These are phyloP conservation scores for Thaumetopoea pityocampa DNA, from an alignment of 1,140 invertebrate species.

Conservation along the genomic window DNA sequence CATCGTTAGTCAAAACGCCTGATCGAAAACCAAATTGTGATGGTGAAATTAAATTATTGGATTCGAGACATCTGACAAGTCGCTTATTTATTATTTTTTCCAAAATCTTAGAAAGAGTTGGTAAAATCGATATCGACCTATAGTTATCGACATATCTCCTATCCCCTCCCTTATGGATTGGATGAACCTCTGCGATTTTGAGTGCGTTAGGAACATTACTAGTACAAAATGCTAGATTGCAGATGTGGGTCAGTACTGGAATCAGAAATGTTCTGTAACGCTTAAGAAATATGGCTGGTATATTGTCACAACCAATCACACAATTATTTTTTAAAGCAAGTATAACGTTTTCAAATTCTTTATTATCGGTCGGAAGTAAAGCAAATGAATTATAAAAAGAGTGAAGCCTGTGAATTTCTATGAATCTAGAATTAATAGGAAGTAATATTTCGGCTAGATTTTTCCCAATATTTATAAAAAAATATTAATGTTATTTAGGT, in stretches of 20 bases:
- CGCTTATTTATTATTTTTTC: slow-evolving; percentile 10
- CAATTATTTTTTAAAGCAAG: background rate
- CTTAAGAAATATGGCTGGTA: background rate
- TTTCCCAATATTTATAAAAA: slow-evolving; percentile 3
- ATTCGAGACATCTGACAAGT: slow-evolving; percentile 6
- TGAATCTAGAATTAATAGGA: background rate
- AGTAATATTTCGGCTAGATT: background rate
- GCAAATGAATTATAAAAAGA: background rate
- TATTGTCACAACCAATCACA: slow-evolving; percentile 4
- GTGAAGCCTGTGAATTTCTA: background rate
- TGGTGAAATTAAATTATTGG: slow-evolving; percentile 1
- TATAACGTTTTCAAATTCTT: background rate
- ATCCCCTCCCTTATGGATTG: slow-evolving; percentile 8
- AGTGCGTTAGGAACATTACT: background rate
- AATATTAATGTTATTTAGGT: slow-evolving; percentile 8
- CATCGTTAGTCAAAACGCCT: slow-evolving; percentile 7
- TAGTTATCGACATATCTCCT: slow-evolving; percentile 1
- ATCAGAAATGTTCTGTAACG: background rate
- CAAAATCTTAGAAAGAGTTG: slow-evolving; percentile 12
- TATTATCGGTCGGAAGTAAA: background rate
- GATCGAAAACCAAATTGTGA: slow-evolving; percentile 9
- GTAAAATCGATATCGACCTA: slow-evolving; percentile 1
- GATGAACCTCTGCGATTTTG: slow-evolving; percentile 4
- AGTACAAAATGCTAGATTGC: background rate
- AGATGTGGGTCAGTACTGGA: slow-evolving; percentile 1